Percentiles rank a stretch among this genome's conserved stretches.
Evolutionary conservation across 2,888 invertebrate species (phyloP).

Genomic region (Geophilus truncorum): DNA sequence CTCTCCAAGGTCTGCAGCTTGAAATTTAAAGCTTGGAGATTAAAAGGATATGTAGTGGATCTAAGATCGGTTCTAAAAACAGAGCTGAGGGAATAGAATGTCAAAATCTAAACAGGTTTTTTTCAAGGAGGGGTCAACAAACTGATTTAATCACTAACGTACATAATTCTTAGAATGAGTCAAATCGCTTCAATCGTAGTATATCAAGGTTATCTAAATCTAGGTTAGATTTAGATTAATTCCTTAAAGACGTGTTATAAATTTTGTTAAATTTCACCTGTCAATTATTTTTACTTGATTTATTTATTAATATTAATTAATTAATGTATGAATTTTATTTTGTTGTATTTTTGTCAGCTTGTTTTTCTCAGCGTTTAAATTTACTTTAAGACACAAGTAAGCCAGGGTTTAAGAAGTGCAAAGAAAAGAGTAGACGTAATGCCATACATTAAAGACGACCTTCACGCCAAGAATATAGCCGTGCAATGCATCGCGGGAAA

Average conservation of each 20-base stretch:
- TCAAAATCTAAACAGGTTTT: constrained; percentile 8
- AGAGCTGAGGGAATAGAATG: neutral
- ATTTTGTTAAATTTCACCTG: too few relatives aligned
- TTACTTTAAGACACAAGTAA: too few relatives aligned
- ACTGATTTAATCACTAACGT: neutral
- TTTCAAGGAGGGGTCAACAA: neutral
- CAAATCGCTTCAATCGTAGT: too few relatives aligned
- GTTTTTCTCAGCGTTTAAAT: too few relatives aligned
- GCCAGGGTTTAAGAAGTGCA: neutral
- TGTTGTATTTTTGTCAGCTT: too few relatives aligned
- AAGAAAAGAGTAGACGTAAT: neutral
- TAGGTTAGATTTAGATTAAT: neutral
- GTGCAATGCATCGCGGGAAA: neutral
- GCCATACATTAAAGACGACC: neutral
- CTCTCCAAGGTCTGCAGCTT: neutral
- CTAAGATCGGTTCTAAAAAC: neutral
- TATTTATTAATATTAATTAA: too few relatives aligned
- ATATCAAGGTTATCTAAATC: neutral
- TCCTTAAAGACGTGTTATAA: too few relatives aligned
- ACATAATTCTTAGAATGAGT: neutral
- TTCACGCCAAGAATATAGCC: neutral
- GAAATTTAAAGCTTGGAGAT: neutral
- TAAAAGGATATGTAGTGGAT: too few relatives aligned
- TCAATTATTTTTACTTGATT: too few relatives aligned
- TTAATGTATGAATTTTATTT: too few relatives aligned